These are phyloP conservation scores for Drosophila tropicalis DNA, from an alignment of 1,140 invertebrate genomes.

Conservation along the genomic window DNA sequence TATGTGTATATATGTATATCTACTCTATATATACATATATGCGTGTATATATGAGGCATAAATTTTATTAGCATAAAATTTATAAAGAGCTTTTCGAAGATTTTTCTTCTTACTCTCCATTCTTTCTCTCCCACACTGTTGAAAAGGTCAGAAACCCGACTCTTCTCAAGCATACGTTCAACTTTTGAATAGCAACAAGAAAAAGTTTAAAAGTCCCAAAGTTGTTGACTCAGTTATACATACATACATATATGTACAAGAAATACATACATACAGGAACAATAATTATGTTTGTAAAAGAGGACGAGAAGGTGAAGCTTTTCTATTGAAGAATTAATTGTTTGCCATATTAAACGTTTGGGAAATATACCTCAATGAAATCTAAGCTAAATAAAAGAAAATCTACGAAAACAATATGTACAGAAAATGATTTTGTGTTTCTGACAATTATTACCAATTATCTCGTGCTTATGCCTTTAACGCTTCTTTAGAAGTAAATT, in stretches of 20 bases:
- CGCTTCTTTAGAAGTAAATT: no score
- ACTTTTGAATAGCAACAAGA: conserved; percentile 13
- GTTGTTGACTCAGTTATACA: not conserved
- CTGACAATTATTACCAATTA: no score
- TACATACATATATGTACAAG: not conserved
- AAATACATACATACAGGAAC: not conserved
- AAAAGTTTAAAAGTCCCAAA: conserved; percentile 7
- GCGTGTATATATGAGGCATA: conserved; percentile 31
- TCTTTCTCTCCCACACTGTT: not conserved
- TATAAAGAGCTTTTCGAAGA: conserved; percentile 50
- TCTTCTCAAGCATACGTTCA: conserved; percentile 17
- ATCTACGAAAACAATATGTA: not conserved
- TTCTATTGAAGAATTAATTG: not conserved
- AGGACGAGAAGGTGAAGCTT: not conserved
- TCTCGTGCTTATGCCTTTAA: no score
- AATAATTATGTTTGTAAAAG: not conserved
- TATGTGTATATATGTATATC: conserved; percentile 28
- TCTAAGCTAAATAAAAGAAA: not conserved
- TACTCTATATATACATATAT: no score
- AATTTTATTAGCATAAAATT: conserved; percentile 70
- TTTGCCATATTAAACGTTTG: not conserved
- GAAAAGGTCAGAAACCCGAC: not conserved
- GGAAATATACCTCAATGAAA: not conserved
- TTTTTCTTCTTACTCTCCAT: conserved; percentile 37
- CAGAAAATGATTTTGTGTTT: no score